Evolutionary conservation across 2,888 invertebrate species (phyloP).

Genomic region (Pteria penguin): DNA sequence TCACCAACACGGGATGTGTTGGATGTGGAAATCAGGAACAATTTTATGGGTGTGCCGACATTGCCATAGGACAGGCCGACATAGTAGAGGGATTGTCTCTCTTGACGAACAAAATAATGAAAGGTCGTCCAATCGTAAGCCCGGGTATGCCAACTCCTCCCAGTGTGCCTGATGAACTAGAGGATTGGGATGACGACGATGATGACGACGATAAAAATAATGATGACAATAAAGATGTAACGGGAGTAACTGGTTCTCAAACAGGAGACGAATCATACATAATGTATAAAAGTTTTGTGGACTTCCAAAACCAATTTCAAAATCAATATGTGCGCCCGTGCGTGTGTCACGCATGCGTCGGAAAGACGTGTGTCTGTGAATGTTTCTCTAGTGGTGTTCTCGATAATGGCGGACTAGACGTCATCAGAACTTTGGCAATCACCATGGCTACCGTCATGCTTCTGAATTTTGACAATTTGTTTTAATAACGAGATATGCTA

Average conservation of each 20-base stretch:
- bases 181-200: neutral
- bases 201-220: conserved; percentile 2
- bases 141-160: conserved; percentile 37
- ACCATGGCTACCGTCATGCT: neutral
- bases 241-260: neutral
- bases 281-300: conserved; percentile 31
- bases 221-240: conserved; percentile 10
- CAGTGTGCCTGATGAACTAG: neutral
- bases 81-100: conserved; percentile 40
- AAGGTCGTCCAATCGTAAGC: conserved; percentile 6
- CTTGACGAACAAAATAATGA: conserved; percentile 30
- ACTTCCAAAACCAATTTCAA: conserved; percentile 33
- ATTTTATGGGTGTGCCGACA: conserved; percentile 73
- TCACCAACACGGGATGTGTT: conserved; percentile 57
- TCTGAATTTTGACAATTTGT: neutral
- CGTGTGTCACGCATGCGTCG: conserved; percentile 42
- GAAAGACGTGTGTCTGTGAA: conserved; percentile 43
- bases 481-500: too few relatives aligned
- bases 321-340: conserved; percentile 38
- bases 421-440: neutral
- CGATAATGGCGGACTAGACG: neutral
- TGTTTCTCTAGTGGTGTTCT: conserved; percentile 18
- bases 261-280: neutral
- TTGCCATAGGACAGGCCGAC: conserved; percentile 68
- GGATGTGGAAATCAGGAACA: conserved; percentile 73